Percentiles rank a stretch among this genome's conserved stretches.
These are phyloP conservation scores for Rhinoraja longicauda DNA, from an alignment of 2,797 vertebrate genomes.

Conservation along the genomic window DNA sequence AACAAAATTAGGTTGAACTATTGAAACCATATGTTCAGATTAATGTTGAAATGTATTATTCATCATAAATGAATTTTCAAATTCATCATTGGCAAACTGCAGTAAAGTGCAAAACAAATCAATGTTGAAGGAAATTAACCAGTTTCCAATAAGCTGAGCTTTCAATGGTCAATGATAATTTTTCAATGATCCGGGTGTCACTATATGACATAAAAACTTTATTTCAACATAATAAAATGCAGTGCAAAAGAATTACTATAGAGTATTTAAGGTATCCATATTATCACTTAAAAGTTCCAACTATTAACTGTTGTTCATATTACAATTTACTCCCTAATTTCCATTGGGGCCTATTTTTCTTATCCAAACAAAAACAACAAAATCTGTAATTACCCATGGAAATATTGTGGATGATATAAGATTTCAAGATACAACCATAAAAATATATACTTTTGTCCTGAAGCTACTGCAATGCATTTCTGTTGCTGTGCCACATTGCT, in stretches of 20 bases:
- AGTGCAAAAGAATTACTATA: not conserved
- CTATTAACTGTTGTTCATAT: not conserved
- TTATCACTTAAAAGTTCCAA: not conserved
- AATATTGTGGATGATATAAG: not conserved
- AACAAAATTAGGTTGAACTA: not conserved
- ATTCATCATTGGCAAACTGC: not conserved
- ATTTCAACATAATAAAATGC: not conserved
- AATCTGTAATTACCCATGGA: not conserved
- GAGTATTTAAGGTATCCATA: not conserved
- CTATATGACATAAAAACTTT: not conserved
- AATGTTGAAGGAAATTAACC: slow-evolving; percentile 17
- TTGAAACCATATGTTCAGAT: not conserved
- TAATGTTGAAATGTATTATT: slow-evolving; percentile 12
- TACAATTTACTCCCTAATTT: not conserved
- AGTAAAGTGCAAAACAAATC: not conserved
- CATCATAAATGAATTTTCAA: not conserved
- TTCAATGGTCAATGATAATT: not conserved
- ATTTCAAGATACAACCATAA: not conserved
- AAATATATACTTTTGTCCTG: not conserved
- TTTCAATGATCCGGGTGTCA: not conserved
- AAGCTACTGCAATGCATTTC: slow-evolving; percentile 12
- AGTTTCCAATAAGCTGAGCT: not conserved
- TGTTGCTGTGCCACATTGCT: not conserved
- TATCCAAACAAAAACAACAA: not conserved
- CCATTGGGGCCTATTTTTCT: not conserved